Evolutionary conservation across 2,888 invertebrate genomes (phyloP), one percentile per base, ranked within the genome.

Genomic region (Hemistola chrysoprasaria): DNA sequence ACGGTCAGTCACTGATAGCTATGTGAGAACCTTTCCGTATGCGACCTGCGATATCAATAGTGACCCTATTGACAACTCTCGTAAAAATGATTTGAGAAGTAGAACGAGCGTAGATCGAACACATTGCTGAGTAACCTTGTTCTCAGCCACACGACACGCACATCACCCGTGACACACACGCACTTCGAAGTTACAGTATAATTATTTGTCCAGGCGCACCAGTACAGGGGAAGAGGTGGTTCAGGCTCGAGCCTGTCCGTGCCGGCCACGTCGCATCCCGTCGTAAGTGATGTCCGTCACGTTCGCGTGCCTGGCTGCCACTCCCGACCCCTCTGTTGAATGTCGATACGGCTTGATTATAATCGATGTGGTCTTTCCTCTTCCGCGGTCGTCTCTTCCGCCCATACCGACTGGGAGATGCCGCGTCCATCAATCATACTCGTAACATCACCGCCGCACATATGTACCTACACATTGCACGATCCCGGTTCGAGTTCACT

Each of bases 181-280:
- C 28, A 24, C 28, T 21, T 28, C 8, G 8, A 8, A 11, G 9
- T n/a, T 65, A 62, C 68, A 69, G 74, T 81, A 65, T 75, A 59
- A 59, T 78, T 82, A 68, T 88, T 78, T 86, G 78, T 79, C 60
- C 90, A 92, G 91, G 91, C 90, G 68, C 84, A 90, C 83, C 91
- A 92, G 90, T 90, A 90, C 90, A 90, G 91, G 80, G 91, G 92
- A 78, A 89, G 92, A 68, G 91, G 92, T 88, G 91, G 92, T 73
- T 92, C 92, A 90, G 95, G 95, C 91, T 94, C 94, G 90, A 94
- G 94, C 90, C 92, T 94, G 84, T 94, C 94, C 88, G 95, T 95
- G 91, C 95, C 94, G 85, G 93, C 94, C 74, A 90, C 93, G 78
- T 94, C 92, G 71, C 91, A 89, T 74, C 89, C 90, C 90, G 92